These are phyloP conservation scores for Carcharodon carcharias DNA, from an alignment of 2,797 vertebrate genomes.

Conservation along the genomic window DNA sequence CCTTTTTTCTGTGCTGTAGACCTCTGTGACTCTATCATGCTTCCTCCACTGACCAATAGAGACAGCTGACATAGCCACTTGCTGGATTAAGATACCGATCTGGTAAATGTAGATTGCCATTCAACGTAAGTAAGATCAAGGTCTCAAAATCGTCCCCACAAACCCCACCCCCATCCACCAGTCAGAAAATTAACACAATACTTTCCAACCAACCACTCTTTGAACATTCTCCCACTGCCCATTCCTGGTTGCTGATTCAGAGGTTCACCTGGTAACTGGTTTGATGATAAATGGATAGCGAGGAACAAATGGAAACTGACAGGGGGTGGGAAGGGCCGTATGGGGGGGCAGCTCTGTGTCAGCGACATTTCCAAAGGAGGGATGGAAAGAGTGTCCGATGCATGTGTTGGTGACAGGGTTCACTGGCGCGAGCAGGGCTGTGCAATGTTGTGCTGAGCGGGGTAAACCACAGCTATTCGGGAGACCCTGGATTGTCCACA, in stretches of 20 bases:
- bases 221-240: neutral
- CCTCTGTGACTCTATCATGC: no score
- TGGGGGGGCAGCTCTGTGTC: neutral
- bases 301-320: neutral
- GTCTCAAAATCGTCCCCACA: neutral
- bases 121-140: neutral
- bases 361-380: neutral
- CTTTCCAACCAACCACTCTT: neutral
- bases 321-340: neutral
- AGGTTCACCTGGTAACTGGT: neutral
- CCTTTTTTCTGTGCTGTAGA: no score
- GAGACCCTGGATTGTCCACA: no score
- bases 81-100: neutral
- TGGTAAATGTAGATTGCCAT: neutral
- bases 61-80: neutral
- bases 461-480: no score
- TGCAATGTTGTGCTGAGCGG: no score
- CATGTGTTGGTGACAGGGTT: no score
- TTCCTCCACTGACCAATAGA: neutral
- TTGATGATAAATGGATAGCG: neutral
- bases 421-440: neutral
- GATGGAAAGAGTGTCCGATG: neutral
- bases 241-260: neutral
- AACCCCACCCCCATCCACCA: neutral
- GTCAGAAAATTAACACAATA: neutral